A percentile compares a stretch with the other conserved stretches of the same genome.
Conservation (phyloP, 2,888 invertebrate species). For the Tetrapedia diversipes region DNA sequence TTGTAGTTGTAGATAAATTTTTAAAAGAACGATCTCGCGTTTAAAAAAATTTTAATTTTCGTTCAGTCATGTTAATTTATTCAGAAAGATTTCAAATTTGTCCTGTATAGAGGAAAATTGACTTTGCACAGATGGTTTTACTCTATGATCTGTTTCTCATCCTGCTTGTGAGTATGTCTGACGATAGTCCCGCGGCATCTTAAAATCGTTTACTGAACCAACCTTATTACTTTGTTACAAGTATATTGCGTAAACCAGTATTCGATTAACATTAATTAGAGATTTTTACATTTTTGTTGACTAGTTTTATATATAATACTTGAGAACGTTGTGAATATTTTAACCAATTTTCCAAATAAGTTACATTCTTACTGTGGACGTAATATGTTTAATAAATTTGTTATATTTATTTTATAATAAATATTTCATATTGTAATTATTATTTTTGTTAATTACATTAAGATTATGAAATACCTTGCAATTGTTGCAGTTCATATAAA, state of each 20-base stretch:
- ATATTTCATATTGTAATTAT: background rate
- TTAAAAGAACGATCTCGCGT: constrained; percentile 15
- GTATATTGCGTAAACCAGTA: background rate
- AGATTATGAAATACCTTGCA: constrained; percentile 38
- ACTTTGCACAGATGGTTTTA: constrained; percentile 45
- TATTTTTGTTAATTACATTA: constrained; percentile 26
- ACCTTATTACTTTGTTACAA: constrained; percentile 13
- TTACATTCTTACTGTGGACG: constrained; percentile 4
- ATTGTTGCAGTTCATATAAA: background rate
- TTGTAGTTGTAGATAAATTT: constrained; percentile 21
- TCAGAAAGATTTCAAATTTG: background rate
- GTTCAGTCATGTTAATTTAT: constrained; percentile 13
- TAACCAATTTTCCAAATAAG: constrained; percentile 37
- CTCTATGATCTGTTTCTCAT: constrained; percentile 37
- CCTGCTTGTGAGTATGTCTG: constrained; percentile 26
- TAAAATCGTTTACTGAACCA: constrained; percentile 10
- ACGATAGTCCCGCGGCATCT: constrained; percentile 21
- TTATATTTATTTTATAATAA: constrained; percentile 1
- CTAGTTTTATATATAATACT: background rate
- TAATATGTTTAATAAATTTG: constrained; percentile 3
- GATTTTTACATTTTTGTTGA: background rate
- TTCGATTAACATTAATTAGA: background rate
- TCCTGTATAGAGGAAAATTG: constrained; percentile 13
- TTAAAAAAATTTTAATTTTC: constrained; percentile 29
- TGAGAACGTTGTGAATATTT: constrained; percentile 26